Evolutionary conservation across 2,888 invertebrate species (phyloP), one percentile per base, ranked within the genome.

Genomic region (Allygus modestus): DNA sequence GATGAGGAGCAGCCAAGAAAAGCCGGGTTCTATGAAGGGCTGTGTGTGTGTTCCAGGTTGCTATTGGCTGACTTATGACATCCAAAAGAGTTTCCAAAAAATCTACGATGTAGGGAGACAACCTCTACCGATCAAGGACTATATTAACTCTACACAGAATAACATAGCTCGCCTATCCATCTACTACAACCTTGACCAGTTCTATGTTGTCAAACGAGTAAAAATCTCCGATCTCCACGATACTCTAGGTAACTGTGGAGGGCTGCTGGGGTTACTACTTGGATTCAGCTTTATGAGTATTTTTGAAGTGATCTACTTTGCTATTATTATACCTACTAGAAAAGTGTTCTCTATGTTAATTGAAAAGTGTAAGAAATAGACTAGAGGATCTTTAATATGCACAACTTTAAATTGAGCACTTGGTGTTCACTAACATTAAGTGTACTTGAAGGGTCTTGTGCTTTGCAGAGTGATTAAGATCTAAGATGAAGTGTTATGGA

Each of bases 221-320:
- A 65, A 17, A 65, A 31, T 12, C 0, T 28, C 17, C 28, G 65
- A 73, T 41, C 23, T 73, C 0, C 2, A 9, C 2, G 26, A n/a
- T 20, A 41, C n/a, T 37, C 41, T 73, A 1, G 33, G 37, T 0
- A 41, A 41, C 41, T 33, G 33, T 31, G 73, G 73, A n/a, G 73
- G 73, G 0, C 5, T 73, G 11, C 41, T 73, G 41, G 73, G 73
- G 9, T 17, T 73, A 2, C 41, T 73, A 2, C n/a, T 73, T 41
- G 73, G 73, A n/a, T 73, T 73, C 41, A 73, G 73, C 31, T 73
- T 73, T 17, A 41, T 73, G 4, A 73, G 73, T 17, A 1, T 41
- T 23, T 73, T 37, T 37, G 73, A 73, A 41, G 73, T 73, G 11
- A 11, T 73, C 9, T 73, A 73, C 41, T 73, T 37, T 37, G 23